Conservation (phyloP, 2,113 vertebrate species). For the Glaucomys volans region DNA sequence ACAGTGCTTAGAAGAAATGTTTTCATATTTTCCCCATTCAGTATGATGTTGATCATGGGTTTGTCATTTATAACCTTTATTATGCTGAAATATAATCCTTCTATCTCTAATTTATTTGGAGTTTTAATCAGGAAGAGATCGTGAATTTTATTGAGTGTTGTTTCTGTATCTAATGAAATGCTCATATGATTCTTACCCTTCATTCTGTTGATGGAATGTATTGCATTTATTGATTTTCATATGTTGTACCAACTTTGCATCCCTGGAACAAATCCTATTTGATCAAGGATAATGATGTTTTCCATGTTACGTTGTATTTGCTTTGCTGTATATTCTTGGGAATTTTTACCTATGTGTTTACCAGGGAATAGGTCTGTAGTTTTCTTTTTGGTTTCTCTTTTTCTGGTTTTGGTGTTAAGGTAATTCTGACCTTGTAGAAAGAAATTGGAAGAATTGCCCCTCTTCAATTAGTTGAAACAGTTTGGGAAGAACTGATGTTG, state of each 20-base stretch:
- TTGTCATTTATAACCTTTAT: not conserved
- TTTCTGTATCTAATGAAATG: not conserved
- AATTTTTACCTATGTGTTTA: too few species aligned
- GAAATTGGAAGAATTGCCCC: not conserved
- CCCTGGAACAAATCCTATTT: not conserved
- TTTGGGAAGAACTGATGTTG: not conserved
- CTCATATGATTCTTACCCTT: not conserved
- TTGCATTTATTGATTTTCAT: not conserved
- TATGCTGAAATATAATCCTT: not conserved
- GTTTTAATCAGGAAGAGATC: not conserved
- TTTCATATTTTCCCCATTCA: not conserved
- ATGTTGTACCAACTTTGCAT: too few species aligned
- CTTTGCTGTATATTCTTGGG: too few species aligned
- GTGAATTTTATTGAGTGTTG: not conserved
- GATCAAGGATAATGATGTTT: not conserved
- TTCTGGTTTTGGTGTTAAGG: too few species aligned
- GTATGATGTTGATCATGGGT: not conserved
- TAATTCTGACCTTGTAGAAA: too few species aligned
- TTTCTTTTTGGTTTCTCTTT: too few species aligned
- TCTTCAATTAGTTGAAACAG: not conserved
- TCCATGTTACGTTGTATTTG: too few species aligned
- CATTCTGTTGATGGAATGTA: not conserved
- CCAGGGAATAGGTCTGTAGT: too few species aligned
- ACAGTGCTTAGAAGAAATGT: not conserved
- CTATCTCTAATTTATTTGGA: not conserved